A percentile compares a stretch with the other conserved stretches of the same genome.
phyloP scores from a whole-genome alignment of 2,888 invertebrate species.

The Drosophila falleni region DNA sequence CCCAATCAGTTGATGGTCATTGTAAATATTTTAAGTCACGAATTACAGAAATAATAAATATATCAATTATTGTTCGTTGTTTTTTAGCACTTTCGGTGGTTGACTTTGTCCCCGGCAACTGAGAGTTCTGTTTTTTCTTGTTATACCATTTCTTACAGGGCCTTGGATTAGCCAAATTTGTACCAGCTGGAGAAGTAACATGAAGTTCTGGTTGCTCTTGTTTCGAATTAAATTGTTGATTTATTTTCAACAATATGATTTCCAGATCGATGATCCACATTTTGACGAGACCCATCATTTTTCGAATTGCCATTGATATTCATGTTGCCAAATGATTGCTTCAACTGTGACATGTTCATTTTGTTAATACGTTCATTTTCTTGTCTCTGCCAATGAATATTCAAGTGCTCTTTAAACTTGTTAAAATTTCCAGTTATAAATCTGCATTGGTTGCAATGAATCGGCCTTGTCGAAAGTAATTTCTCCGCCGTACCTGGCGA shows the following conservation, averaged over 20 bases:
- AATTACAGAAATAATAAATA: neutral
- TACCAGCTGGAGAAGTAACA: neutral
- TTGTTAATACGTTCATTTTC: neutral
- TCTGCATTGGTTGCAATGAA: conserved; percentile 45
- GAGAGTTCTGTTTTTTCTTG: conserved; percentile 3
- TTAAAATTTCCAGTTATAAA: conserved; percentile 13
- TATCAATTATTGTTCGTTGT: neutral
- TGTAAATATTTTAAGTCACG: neutral
- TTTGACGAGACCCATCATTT: neutral
- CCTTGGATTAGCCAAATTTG: neutral
- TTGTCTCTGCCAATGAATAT: conserved; percentile 27
- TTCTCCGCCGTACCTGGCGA: conserved; percentile 1
- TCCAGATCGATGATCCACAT: neutral
- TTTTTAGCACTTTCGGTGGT: neutral
- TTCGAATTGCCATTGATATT: conserved; percentile 7
- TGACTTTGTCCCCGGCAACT: neutral
- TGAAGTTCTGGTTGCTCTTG: too few species aligned
- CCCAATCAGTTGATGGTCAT: neutral
- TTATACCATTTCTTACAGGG: conserved; percentile 12
- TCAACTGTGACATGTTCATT: neutral
- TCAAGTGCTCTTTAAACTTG: conserved; percentile 32
- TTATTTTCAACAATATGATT: neutral
- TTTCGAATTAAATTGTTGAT: neutral
- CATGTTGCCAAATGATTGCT: conserved; percentile 1
- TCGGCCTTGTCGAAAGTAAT: neutral